Percentiles rank a stretch among this genome's conserved stretches.
Conservation (phyloP, 2,888 invertebrate species). For the Eugnorisma glareosa region DNA sequence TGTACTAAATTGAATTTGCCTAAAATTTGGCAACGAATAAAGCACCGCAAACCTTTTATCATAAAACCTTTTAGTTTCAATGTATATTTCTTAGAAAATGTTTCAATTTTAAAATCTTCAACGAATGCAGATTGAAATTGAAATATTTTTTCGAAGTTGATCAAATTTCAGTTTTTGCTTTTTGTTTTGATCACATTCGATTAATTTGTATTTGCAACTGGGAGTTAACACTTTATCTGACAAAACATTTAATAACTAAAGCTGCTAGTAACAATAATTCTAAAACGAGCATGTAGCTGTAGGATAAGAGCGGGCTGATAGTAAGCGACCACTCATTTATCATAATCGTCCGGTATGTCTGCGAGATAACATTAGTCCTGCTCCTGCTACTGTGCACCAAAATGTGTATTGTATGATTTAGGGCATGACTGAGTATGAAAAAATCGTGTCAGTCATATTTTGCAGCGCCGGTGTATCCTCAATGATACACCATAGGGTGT, state of each 20-base stretch:
- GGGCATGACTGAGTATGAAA: neutral
- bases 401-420: constrained; percentile 21
- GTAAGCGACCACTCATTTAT: constrained; percentile 29
- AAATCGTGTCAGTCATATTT: neutral
- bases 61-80: neutral
- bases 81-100: neutral
- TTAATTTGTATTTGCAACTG: neutral
- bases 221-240: neutral
- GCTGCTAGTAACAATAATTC: constrained; percentile 13
- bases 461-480: no score
- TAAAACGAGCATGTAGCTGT: constrained; percentile 25
- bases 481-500: no score
- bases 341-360: constrained; percentile 59
- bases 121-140: neutral
- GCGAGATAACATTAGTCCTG: constrained; percentile 42
- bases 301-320: constrained; percentile 47
- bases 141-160: neutral
- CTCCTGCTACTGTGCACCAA: constrained; percentile 8
- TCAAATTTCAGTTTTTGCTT: neutral
- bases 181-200: neutral
- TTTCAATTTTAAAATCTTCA: neutral
- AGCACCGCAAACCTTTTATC: neutral
- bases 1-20: neutral
- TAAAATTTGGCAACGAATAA: neutral
- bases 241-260: constrained; percentile 5